Conservation (phyloP, 2,888 invertebrate genomes). For the Ophion ventricosus region DNA sequence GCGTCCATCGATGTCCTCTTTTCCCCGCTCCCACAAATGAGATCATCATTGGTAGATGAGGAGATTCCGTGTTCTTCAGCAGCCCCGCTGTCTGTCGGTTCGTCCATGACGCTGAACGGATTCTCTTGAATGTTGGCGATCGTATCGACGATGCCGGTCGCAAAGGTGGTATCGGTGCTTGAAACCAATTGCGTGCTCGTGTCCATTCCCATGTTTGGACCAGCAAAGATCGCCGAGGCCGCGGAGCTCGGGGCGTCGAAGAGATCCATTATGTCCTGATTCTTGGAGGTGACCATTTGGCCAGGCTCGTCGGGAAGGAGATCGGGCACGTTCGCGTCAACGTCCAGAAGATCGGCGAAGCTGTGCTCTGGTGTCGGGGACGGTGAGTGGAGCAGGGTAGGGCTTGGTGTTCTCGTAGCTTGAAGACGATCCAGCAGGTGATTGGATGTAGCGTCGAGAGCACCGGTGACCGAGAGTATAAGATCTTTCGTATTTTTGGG, state of each 20-base stretch:
- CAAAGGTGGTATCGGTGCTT: constrained; percentile 69
- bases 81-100: constrained; percentile 32
- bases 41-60: constrained; percentile 51
- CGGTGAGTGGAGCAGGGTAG: constrained; percentile 93
- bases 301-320: constrained; percentile 80
- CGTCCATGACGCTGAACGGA: constrained; percentile 72
- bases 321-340: constrained; percentile 82
- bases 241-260: constrained; percentile 78
- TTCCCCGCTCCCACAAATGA: constrained; percentile 62
- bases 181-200: constrained; percentile 66
- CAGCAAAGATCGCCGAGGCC: constrained; percentile 71
- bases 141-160: constrained; percentile 67
- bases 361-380: constrained; percentile 91
- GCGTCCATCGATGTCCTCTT: constrained; percentile 71
- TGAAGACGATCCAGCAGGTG: constrained; percentile 92
- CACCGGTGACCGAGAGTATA: constrained; percentile 93
- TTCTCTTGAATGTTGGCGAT: constrained; percentile 71
- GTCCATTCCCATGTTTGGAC: constrained; percentile 62
- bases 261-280: constrained; percentile 79
- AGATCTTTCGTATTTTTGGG: constrained; percentile 93
- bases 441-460: constrained; percentile 94
- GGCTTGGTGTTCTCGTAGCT: constrained; percentile 94
- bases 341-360: constrained; percentile 87
- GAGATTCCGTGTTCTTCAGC: constrained; percentile 49
- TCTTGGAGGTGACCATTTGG: constrained; percentile 58